phyloP scores from a whole-genome alignment of 2,797 vertebrate genomes.

The Myotis vivesi region DNA sequence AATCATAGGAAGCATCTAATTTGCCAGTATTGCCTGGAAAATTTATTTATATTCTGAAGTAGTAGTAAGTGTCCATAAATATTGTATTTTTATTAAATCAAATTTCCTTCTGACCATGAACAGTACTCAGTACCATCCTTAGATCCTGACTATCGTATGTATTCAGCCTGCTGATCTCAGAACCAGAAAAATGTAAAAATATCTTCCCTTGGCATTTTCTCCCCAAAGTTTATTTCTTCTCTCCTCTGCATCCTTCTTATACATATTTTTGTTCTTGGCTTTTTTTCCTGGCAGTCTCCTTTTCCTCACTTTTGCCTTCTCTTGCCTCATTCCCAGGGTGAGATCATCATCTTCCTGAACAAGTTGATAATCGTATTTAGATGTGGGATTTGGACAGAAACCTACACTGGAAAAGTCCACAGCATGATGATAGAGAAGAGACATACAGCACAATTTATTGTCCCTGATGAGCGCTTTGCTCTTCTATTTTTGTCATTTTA shows the following conservation, averaged over 20 bases:
- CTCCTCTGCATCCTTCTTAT: background rate
- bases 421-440: background rate
- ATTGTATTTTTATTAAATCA: background rate
- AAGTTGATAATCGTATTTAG: background rate
- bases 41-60: background rate
- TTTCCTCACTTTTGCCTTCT: background rate
- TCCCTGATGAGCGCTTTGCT: background rate
- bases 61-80: background rate
- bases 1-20: background rate
- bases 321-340: background rate
- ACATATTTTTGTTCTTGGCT: background rate
- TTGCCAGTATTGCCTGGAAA: background rate
- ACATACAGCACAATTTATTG: background rate
- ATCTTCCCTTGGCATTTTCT: conserved; percentile 4
- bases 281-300: background rate
- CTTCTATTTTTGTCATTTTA: conserved; percentile 17
- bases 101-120: background rate
- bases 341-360: conserved; percentile 3
- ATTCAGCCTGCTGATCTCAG: background rate
- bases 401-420: background rate
- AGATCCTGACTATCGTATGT: background rate
- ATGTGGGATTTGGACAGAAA: conserved; percentile 30
- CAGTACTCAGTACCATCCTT: background rate
- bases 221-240: background rate
- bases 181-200: background rate